phyloP scores from a whole-genome alignment of 1,140 invertebrate genomes.

The Andrena cerasifolii region DNA sequence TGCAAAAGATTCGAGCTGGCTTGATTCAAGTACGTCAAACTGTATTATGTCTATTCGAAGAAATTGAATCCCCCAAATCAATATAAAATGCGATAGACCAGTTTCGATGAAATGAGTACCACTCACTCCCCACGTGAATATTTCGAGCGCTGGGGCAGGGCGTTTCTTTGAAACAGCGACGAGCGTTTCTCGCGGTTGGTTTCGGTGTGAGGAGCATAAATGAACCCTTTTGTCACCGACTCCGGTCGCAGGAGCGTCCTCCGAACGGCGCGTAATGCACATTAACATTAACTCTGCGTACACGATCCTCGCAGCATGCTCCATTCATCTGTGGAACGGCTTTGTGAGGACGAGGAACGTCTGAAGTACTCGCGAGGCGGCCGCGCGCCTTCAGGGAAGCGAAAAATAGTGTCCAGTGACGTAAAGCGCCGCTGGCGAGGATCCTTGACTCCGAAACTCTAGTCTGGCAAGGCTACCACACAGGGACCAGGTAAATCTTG shows the following conservation, averaged over 20 bases:
- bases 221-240: constrained; percentile 50
- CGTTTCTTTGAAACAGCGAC: neutral
- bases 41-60: no score
- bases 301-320: constrained; percentile 53
- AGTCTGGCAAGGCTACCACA: neutral
- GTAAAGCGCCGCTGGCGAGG: constrained; percentile 20
- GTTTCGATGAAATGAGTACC: neutral
- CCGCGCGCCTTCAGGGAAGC: constrained; percentile 19
- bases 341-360: constrained; percentile 24
- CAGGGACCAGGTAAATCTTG: constrained; percentile 50
- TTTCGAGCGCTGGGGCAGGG: neutral
- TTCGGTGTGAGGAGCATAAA: constrained; percentile 23
- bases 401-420: constrained; percentile 36
- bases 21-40: no score
- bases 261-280: constrained; percentile 44
- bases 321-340: constrained; percentile 47
- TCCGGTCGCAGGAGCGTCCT: constrained; percentile 33
- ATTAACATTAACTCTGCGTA: constrained; percentile 63
- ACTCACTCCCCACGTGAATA: neutral
- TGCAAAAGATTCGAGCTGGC: no score
- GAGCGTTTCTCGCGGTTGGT: neutral
- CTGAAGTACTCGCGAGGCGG: neutral
- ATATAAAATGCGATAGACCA: no score
- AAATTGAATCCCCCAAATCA: no score
- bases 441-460: constrained; percentile 39